These are phyloP conservation scores for Drosophila kurseongensis DNA, from an alignment of 1,140 invertebrate species.

Conservation along the genomic window DNA sequence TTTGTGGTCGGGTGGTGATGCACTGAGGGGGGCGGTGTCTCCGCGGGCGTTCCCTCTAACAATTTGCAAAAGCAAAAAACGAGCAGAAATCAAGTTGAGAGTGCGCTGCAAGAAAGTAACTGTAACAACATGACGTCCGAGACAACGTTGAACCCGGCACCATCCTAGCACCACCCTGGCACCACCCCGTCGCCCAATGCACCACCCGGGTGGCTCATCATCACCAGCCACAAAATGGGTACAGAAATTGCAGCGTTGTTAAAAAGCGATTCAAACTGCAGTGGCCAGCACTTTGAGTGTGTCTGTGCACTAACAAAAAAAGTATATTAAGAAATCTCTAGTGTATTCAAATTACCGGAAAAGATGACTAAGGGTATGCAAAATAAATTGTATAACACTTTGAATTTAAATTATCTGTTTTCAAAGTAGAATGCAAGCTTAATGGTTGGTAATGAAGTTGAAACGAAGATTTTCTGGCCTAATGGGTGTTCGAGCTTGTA, in stretches of 20 bases:
- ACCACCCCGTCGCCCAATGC: conserved; percentile 9
- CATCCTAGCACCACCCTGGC: conserved; percentile 2
- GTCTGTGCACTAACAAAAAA: conserved; percentile 15
- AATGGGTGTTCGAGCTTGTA: no score
- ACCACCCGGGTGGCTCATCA: conserved; percentile 38
- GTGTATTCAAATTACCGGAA: background rate
- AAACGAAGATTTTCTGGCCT: no score
- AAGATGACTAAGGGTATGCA: background rate
- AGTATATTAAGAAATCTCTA: background rate
- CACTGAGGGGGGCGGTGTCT: conserved; percentile 5
- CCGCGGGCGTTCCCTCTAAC: conserved; percentile 64
- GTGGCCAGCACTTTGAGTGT: conserved; percentile 53
- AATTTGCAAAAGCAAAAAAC: conserved; percentile 63
- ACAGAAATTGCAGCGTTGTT: conserved; percentile 73
- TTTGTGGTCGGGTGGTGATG: conserved; percentile 1
- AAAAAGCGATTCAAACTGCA: conserved; percentile 73
- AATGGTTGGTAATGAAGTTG: no score
- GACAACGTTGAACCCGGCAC: conserved; percentile 28
- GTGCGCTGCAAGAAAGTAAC: conserved; percentile 76
- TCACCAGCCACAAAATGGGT: conserved; percentile 52
- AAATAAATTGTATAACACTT: no score
- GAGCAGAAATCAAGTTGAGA: conserved; percentile 40
- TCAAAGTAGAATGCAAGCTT: no score
- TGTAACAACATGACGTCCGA: conserved; percentile 76
- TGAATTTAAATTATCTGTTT: no score